These are phyloP conservation scores for Pemphigus obesinymphae DNA, from an alignment of 1,140 invertebrate genomes.

Conservation along the genomic window DNA sequence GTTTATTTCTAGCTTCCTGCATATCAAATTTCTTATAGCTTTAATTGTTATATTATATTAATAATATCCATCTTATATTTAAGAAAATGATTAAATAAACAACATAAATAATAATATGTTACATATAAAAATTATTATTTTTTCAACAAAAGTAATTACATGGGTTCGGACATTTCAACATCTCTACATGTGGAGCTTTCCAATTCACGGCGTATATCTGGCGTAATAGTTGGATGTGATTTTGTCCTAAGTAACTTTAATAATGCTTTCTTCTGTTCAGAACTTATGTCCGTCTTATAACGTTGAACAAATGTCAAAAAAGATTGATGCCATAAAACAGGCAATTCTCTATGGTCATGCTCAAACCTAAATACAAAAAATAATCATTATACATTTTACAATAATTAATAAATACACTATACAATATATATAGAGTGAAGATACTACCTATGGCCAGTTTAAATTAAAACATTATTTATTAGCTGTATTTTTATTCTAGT, in stretches of 20 bases:
- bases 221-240: slow-evolving; percentile 73
- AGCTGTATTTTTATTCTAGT: too few relatives aligned
- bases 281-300: slow-evolving; percentile 91
- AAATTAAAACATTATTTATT: too few relatives aligned
- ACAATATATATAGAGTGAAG: too few relatives aligned
- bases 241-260: slow-evolving; percentile 73
- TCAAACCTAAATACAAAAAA: slow-evolving; percentile 66
- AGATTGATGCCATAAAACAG: slow-evolving; percentile 95
- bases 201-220: slow-evolving; percentile 79
- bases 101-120: too few relatives aligned
- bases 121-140: too few relatives aligned
- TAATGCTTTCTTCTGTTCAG: slow-evolving; percentile 84
- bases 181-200: slow-evolving; percentile 78
- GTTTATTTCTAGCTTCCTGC: too few relatives aligned
- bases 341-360: slow-evolving; percentile 73
- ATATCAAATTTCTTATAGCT: too few relatives aligned
- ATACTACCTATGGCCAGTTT: too few relatives aligned
- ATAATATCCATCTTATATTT: too few relatives aligned
- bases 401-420: background rate
- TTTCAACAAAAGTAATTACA: too few relatives aligned
- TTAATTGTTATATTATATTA: too few relatives aligned
- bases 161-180: slow-evolving; percentile 55
- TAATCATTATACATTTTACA: background rate
- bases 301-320: slow-evolving; percentile 90
- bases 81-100: too few relatives aligned